Evolutionary conservation across 2,888 invertebrate species (phyloP).

Genomic region (Arctia plantaginis): DNA sequence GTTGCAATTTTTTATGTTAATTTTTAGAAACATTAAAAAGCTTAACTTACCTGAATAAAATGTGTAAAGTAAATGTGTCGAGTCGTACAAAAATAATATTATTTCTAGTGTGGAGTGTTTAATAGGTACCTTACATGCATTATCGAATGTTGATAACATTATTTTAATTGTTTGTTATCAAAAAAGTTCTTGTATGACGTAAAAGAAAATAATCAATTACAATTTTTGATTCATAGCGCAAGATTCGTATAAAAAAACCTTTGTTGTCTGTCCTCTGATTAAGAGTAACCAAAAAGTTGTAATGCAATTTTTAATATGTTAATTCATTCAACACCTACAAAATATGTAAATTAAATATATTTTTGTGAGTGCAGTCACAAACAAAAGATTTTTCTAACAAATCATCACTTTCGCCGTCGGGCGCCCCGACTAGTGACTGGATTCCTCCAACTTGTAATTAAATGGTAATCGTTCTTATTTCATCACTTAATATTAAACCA

Average conservation of each 20-base stretch:
- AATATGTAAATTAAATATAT: conserved; percentile 1
- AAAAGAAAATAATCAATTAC: conserved; percentile 7
- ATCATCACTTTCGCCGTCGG: conserved; percentile 51
- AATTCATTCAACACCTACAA: conserved; percentile 3
- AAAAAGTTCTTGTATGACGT: conserved; percentile 16
- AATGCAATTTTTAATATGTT: neutral
- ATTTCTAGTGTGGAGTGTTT: conserved; percentile 13
- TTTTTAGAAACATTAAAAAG: neutral
- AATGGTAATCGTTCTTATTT: conserved; percentile 19
- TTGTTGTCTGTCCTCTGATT: neutral
- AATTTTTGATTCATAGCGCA: neutral
- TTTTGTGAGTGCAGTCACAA: conserved; percentile 6
- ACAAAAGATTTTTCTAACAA: conserved; percentile 18
- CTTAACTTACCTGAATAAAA: neutral
- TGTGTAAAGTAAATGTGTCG: neutral
- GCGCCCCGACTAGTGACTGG: conserved; percentile 29
- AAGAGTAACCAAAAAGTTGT: neutral
- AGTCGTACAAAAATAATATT: neutral
- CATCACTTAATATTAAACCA: conserved; percentile 10
- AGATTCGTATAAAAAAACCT: neutral
- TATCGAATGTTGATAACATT: conserved; percentile 14
- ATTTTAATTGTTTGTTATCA: conserved; percentile 20
- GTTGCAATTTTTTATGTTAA: conserved; percentile 6
- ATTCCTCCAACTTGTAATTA: conserved; percentile 24
- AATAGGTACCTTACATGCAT: conserved; percentile 7